phyloP scores from a whole-genome alignment of 2,113 vertebrate genomes.

The Ceratotherium simum region DNA sequence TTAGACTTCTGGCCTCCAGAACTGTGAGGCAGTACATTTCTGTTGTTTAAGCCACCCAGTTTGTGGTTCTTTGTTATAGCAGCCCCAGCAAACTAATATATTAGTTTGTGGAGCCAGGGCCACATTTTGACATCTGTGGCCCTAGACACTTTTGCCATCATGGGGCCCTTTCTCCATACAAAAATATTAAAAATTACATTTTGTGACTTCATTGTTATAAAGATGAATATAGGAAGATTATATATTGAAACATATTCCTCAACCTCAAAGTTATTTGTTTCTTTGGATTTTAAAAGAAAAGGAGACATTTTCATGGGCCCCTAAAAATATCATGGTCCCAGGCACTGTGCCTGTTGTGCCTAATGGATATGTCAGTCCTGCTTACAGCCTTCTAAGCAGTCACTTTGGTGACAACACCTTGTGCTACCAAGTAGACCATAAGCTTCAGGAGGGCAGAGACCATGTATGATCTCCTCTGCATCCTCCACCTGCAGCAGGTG shows the following conservation, averaged over 20 bases:
- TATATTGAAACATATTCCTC: neutral
- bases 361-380: neutral
- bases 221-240: conserved; percentile 10
- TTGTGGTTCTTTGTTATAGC: neutral
- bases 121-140: neutral
- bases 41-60: neutral
- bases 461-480: neutral
- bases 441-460: neutral
- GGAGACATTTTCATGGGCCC: neutral
- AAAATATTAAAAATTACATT: conserved; percentile 30
- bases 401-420: neutral
- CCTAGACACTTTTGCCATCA: neutral
- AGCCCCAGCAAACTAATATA: neutral
- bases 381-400: neutral
- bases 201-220: conserved; percentile 19
- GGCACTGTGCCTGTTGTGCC: neutral
- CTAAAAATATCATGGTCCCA: neutral
- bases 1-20: neutral
- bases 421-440: neutral
- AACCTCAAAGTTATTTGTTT: neutral
- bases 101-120: neutral
- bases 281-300: conserved; percentile 27
- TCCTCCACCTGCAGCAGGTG: neutral
- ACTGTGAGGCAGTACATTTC: neutral
- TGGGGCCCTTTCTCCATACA: neutral